Percentiles rank a stretch among this genome's conserved stretches.
phyloP scores from a whole-genome alignment of 2,797 vertebrate genomes.

The Cryptoblepharus egeriae region DNA sequence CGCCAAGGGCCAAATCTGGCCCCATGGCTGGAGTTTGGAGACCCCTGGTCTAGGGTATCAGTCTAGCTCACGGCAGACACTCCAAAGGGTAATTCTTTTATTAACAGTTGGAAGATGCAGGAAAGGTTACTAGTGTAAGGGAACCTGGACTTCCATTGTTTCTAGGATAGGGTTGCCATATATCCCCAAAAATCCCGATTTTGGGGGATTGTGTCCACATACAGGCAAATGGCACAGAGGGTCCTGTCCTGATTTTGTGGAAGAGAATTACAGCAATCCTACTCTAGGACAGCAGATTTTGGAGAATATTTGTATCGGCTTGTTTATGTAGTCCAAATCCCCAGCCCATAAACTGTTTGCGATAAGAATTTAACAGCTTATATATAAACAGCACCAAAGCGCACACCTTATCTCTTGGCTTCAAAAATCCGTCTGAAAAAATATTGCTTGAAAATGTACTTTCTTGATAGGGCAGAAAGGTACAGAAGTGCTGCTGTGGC shows the following conservation, averaged over 20 bases:
- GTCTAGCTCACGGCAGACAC: no score
- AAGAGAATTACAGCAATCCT: no score
- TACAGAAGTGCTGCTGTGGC: background rate
- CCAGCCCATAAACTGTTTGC: background rate
- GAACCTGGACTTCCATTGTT: background rate
- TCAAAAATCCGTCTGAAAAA: slow-evolving; percentile 19
- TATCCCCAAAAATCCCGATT: no score
- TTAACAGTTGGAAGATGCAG: background rate
- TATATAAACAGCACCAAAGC: background rate
- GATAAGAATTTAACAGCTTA: slow-evolving; percentile 17
- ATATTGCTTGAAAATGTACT: slow-evolving; percentile 6
- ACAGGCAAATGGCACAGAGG: no score
- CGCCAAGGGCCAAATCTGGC: no score
- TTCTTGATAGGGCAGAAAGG: slow-evolving; percentile 12
- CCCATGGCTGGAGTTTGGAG: no score
- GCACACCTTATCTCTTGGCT: slow-evolving; percentile 11
- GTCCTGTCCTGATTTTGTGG: no score
- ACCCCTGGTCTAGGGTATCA: no score
- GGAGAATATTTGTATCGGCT: background rate
- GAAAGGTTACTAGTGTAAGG: background rate
- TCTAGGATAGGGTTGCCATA: no score
- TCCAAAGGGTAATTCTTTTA: no score
- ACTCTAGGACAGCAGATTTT: background rate
- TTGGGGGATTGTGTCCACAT: no score
- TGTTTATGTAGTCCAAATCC: slow-evolving; percentile 1